These are phyloP conservation scores for Mamestra brassicae DNA, from an alignment of 2,888 invertebrate genomes.

Conservation along the genomic window DNA sequence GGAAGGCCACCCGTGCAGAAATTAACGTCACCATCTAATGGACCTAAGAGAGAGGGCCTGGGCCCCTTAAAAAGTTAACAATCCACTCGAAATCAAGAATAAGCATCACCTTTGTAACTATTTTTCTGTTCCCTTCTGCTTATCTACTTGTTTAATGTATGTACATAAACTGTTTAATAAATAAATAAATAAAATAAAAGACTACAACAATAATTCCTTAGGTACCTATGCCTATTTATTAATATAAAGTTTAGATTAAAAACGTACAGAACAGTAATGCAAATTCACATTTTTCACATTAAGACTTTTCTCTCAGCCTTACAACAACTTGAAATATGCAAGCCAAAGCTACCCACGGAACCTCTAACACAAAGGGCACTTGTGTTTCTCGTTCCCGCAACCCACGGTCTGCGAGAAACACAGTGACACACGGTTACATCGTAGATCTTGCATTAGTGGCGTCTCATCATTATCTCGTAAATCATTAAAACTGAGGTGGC, in stretches of 20 bases:
- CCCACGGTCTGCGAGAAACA: neutral
- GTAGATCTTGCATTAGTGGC: conserved; percentile 40
- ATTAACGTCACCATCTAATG: too few species aligned
- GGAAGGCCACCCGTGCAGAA: too few species aligned
- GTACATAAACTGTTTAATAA: too few species aligned
- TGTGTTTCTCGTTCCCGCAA: neutral
- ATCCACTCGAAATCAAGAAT: too few species aligned
- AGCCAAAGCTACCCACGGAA: neutral
- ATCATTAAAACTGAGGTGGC: conserved; percentile 52
- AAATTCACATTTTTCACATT: neutral
- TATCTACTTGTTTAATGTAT: too few species aligned
- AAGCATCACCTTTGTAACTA: too few species aligned
- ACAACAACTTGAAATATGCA: neutral
- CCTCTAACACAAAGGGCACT: conserved; percentile 1
- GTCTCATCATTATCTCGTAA: conserved; percentile 48
- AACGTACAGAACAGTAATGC: neutral
- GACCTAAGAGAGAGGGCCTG: too few species aligned
- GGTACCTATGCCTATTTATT: too few species aligned
- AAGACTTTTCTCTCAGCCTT: neutral
- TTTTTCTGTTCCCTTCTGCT: too few species aligned
- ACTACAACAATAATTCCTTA: too few species aligned
- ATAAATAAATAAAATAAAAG: too few species aligned
- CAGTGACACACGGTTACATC: neutral
- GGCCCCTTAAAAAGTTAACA: too few species aligned
- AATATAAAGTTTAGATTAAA: neutral